A percentile compares a stretch with the other conserved stretches of the same genome.
phyloP scores from a whole-genome alignment of 2,797 vertebrate genomes.

The Anguilla marmorata region DNA sequence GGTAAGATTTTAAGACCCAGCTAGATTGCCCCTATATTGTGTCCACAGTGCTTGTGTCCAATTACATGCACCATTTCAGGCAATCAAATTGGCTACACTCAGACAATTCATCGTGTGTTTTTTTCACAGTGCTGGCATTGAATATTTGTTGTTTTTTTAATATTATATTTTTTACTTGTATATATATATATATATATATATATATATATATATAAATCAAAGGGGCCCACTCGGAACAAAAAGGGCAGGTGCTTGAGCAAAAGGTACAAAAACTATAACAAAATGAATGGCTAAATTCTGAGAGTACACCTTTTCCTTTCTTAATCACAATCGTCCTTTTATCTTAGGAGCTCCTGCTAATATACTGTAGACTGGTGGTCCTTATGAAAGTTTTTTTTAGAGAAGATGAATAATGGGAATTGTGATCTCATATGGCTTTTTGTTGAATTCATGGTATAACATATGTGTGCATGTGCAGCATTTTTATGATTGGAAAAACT shows the following conservation, averaged over 20 bases:
- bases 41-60: not conserved
- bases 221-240: too few species aligned
- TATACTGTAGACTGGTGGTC: not conserved
- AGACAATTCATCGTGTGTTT: not conserved
- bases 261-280: not conserved
- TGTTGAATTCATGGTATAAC: too few species aligned
- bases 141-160: not conserved
- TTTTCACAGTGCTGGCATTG: not conserved
- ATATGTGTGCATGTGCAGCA: not conserved
- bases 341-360: not conserved
- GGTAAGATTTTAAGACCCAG: not conserved
- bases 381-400: not conserved
- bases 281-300: not conserved
- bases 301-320: not conserved
- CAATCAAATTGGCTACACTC: not conserved
- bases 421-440: not conserved
- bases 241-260: too few species aligned
- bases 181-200: not conserved
- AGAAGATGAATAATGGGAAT: not conserved
- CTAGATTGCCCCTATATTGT: not conserved
- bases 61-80: conserved; percentile 17
- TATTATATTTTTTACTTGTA: not conserved
- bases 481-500: not conserved
- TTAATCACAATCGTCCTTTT: not conserved
- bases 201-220: too few species aligned